Evolutionary conservation across 2,888 invertebrate species (phyloP).

Genomic region (Pristionchus entomophagus): DNA sequence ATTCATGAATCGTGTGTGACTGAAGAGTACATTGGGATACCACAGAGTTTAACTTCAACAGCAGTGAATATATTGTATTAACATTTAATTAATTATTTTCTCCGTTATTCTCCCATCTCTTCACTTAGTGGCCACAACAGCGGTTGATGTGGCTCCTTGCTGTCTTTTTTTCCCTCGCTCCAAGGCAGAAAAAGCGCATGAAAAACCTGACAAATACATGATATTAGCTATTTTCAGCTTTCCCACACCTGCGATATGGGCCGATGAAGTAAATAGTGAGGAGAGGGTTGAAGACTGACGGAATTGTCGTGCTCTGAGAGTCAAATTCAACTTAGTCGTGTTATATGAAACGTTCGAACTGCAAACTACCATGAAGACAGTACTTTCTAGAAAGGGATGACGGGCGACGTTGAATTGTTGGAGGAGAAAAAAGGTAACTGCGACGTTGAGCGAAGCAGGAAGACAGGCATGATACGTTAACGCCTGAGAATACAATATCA

Average conservation of each 20-base stretch:
- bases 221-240: background rate
- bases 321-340: background rate
- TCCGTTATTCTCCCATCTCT: background rate
- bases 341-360: background rate
- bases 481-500: background rate
- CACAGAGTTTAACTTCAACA: no score
- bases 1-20: background rate
- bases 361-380: background rate
- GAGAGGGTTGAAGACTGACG: background rate
- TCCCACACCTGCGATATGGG: background rate
- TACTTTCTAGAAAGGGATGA: background rate
- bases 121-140: background rate
- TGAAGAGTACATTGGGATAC: no score
- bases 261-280: constrained; percentile 14
- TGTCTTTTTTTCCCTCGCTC: background rate
- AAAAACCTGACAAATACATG: background rate
- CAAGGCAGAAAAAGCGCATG: background rate
- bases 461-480: background rate
- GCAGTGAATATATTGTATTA: no score
- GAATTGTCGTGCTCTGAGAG: constrained; percentile 14
- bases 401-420: constrained; percentile 25
- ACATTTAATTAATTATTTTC: background rate
- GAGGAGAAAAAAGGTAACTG: constrained; percentile 12
- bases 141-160: background rate
- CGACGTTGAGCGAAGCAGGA: background rate